Evolutionary conservation across 2,797 vertebrate genomes (phyloP).

Genomic region (Emydoidea blandingii): DNA sequence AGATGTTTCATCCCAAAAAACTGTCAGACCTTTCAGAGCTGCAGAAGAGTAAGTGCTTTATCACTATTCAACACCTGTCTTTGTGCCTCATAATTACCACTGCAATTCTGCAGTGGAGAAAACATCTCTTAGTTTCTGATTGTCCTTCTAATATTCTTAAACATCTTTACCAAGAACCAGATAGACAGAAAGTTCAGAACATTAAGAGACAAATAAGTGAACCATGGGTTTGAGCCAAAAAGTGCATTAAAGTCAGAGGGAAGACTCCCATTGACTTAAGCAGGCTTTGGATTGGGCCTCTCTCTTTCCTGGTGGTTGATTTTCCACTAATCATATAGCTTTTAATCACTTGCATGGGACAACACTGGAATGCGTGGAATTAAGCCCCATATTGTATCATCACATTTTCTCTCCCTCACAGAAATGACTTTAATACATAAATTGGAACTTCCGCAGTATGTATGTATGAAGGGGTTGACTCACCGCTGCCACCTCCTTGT

Average conservation of each 20-base stretch:
- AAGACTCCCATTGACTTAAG: neutral
- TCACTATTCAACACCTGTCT: neutral
- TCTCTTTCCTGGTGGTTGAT: neutral
- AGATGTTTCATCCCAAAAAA: constrained; percentile 36
- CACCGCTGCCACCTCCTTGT: neutral
- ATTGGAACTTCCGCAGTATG: neutral
- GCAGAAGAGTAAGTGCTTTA: neutral
- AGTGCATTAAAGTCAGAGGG: neutral
- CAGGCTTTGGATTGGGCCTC: neutral
- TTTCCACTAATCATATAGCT: neutral
- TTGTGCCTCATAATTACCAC: neutral
- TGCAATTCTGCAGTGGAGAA: neutral
- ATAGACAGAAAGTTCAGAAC: neutral
- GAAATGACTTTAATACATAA: neutral
- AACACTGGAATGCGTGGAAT: neutral
- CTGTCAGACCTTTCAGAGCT: neutral
- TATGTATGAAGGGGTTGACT: neutral
- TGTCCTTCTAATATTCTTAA: neutral
- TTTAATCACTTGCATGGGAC: neutral
- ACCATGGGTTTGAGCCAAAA: neutral
- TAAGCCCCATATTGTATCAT: neutral
- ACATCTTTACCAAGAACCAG: neutral
- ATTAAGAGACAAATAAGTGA: neutral
- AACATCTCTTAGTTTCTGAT: neutral
- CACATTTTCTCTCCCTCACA: neutral